Evolutionary conservation across 2,797 vertebrate genomes (phyloP), one percentile per base, ranked within the genome.

Genomic region (Labroides dimidiatus): DNA sequence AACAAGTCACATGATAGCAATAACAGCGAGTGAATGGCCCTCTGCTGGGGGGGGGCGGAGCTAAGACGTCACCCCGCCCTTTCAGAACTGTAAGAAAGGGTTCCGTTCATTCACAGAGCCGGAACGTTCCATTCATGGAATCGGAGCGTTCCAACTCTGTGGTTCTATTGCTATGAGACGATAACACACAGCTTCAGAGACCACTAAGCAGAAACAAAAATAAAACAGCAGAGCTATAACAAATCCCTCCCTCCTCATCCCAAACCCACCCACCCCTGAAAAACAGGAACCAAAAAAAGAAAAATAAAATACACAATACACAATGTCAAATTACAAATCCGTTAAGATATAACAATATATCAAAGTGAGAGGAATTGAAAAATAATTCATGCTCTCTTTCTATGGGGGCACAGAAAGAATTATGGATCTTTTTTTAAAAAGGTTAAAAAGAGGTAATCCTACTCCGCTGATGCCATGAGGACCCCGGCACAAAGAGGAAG

Each of bases 141-240:
- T 19, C 44, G n/a, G 75, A 84, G 57, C 0, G 47, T 69, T 77
- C 75, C 53, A 53, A 69, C 62, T 72, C 66, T 69, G 20, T 65
- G 73, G 59, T 55, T 81, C 94, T 97, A 96, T 96, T 97, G 95
- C 96, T 96, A 96, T 94, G 89, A 75, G 84, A 93, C 92, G 84
- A 93, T 94, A 93, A 95, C 93, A 95, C 85, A 95, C 88, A 95
- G 93, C 94, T 94, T 84, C 91, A 96, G 95, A 96, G 86, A 90
- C 69, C 86, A 86, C 82, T 77, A 86, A n/a, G 80, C 77, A 69
- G 64, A 63, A 64, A 71, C 10, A 44, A 70, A 70, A 51, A 54
- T 1, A 52, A 72, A 80, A 95, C 93, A 96, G 94, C 91, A 92
- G 91, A 96, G 87, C 82, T 84, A 86, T 81, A 96, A 96, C 80